These are phyloP conservation scores for Falcaria lacertinaria DNA, from an alignment of 2,888 invertebrate species.

Conservation along the genomic window DNA sequence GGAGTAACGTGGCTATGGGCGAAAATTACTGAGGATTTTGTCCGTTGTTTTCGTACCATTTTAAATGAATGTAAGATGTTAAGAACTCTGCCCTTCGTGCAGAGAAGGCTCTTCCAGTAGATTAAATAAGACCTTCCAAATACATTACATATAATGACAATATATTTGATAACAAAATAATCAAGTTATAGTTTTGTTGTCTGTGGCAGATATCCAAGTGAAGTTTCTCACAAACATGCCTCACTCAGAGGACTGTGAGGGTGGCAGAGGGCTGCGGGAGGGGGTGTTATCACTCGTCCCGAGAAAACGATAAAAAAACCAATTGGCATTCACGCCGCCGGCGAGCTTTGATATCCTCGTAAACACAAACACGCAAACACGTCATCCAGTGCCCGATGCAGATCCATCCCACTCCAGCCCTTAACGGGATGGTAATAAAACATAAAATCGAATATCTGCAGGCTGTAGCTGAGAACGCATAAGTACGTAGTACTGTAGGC, in stretches of 20 bases:
- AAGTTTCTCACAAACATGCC: background rate
- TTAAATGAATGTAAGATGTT: background rate
- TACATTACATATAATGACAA: background rate
- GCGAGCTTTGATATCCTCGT: slow-evolving; percentile 54
- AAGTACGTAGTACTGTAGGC: background rate
- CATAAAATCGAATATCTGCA: background rate
- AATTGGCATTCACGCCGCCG: slow-evolving; percentile 55
- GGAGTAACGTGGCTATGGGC: background rate
- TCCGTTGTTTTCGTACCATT: background rate
- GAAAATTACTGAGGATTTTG: background rate
- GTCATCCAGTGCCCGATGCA: background rate
- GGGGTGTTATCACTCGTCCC: slow-evolving; percentile 36
- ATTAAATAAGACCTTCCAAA: background rate
- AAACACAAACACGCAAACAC: slow-evolving; percentile 29
- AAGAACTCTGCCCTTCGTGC: background rate
- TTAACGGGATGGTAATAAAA: background rate
- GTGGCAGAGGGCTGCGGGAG: slow-evolving; percentile 7
- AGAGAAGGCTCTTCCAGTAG: background rate
- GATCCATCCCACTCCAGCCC: background rate
- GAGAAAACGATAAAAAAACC: slow-evolving; percentile 65
- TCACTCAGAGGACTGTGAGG: slow-evolving; percentile 3
- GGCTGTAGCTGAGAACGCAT: background rate
- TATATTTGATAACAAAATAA: background rate
- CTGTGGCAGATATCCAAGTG: background rate
- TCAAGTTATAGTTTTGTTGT: background rate